These are phyloP conservation scores for Ammospiza caudacuta DNA, from an alignment of 2,113 vertebrate species.

Conservation along the genomic window DNA sequence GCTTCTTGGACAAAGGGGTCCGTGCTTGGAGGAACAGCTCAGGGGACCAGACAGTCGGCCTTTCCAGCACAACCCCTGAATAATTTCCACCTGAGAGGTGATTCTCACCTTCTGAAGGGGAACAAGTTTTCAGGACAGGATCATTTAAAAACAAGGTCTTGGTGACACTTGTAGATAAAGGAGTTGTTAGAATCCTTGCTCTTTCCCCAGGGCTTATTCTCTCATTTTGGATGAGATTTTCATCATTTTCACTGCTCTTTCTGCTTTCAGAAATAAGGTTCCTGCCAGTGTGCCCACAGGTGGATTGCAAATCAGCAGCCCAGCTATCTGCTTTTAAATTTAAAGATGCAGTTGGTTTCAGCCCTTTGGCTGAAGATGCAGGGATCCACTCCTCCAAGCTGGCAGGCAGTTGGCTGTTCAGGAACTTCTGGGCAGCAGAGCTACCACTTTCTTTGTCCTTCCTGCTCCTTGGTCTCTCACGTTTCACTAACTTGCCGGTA, in stretches of 20 bases:
- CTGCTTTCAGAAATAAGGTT: neutral
- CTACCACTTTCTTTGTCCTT: neutral
- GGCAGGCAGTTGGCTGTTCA: neutral
- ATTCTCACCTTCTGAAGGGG: neutral
- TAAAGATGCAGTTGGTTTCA: neutral
- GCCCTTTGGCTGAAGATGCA: constrained; percentile 48
- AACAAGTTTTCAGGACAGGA: neutral
- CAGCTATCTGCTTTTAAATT: neutral
- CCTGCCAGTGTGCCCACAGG: neutral
- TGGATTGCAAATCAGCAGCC: neutral
- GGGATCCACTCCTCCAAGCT: constrained; percentile 38
- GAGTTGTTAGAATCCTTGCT: neutral
- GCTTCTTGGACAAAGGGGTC: neutral
- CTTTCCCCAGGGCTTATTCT: neutral
- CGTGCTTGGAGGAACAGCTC: constrained; percentile 73
- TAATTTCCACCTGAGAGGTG: neutral
- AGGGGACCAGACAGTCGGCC: constrained; percentile 68
- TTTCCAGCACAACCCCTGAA: neutral
- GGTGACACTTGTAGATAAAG: neutral
- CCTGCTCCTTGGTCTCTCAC: neutral
- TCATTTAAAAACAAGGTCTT: neutral
- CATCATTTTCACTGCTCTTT: neutral
- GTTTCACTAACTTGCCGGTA: neutral
- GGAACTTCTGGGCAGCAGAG: neutral
- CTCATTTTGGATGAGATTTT: neutral